Evolutionary conservation across 2,113 vertebrate genomes (phyloP), one percentile per base, ranked within the genome.

Genomic region (Entomyzon cyanotis): DNA sequence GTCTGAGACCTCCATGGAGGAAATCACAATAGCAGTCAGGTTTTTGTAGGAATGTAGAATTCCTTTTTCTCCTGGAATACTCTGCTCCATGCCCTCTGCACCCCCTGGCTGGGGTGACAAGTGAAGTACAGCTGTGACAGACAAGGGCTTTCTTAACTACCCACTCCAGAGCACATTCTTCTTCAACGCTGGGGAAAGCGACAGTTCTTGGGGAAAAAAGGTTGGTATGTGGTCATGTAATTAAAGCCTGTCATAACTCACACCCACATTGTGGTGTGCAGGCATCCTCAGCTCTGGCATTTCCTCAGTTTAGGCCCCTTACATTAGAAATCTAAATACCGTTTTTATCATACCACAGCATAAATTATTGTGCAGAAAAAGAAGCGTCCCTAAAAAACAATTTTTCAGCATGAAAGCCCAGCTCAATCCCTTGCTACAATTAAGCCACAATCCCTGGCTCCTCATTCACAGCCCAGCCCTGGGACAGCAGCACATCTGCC

Each of bases 221-320:
- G 58, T 64, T 52, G 28, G 39, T 59, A 77, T 89, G 86, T 41
- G 92, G 86, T 93, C 94, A 92, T 15, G 83, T 80, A 97, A 97
- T 94, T 86, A 86, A 94, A 90, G 90, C 11, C 71, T 84, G 90
- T 62, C 68, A 24, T 81, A 92, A 90, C 33, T 96, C 67, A 96
- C 82, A 93, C 67, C 62, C 95, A 68, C 75, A 11, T 17, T 95
- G 96, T 20, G 79, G 94, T 84, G 59, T 46, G 64, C 63, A 90
- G 83, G 68, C 79, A 95, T 70, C 78, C 83, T 77, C 13, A 64
- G 74, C 73, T 90, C 68, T 10, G 44, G 69, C 75, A 68, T 39
- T 70, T 87, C 86, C 75, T 87, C 60, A 39, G n/a, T 63, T 84
- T 33, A 46, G 67, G 46, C 46, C 87, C 52, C 52, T 81, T 63